phyloP scores from a whole-genome alignment of 2,888 invertebrate species.

The Adelognathus sp. region DNA sequence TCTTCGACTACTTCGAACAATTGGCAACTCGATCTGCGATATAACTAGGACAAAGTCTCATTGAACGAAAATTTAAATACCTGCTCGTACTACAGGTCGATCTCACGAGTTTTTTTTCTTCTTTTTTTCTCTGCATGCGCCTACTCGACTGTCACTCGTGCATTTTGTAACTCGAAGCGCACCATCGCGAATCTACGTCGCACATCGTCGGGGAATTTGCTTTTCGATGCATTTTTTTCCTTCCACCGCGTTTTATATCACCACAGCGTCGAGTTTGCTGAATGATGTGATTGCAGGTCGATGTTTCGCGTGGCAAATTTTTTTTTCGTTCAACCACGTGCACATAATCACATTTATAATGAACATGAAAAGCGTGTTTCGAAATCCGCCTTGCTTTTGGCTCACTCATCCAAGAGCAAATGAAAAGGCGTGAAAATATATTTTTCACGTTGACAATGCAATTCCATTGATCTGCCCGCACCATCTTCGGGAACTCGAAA shows the following conservation, averaged over 20 bases:
- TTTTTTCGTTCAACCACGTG: background rate
- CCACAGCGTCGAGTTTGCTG: conserved; percentile 28
- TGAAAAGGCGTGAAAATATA: too few species aligned
- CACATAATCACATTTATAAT: background rate
- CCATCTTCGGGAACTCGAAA: too few species aligned
- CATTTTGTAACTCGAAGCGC: conserved; percentile 39
- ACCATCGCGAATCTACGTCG: conserved; percentile 50
- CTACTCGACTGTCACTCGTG: background rate
- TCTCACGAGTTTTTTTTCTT: background rate
- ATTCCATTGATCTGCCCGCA: too few species aligned
- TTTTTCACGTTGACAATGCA: too few species aligned
- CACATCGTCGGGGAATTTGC: conserved; percentile 71
- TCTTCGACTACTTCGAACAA: background rate
- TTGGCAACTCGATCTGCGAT: background rate
- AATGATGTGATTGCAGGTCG: background rate
- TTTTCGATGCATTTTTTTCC: conserved; percentile 62
- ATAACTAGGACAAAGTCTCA: conserved; percentile 29
- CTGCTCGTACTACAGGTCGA: conserved; percentile 4
- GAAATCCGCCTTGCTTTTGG: background rate
- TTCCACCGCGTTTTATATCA: background rate
- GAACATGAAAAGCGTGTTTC: too few species aligned
- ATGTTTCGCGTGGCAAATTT: background rate
- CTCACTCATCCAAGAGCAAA: too few species aligned
- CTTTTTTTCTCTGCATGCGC: conserved; percentile 1
- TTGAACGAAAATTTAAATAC: conserved; percentile 46